Evolutionary conservation across 1,140 invertebrate genomes (phyloP).

Genomic region (Vollenhovia emeryi): DNA sequence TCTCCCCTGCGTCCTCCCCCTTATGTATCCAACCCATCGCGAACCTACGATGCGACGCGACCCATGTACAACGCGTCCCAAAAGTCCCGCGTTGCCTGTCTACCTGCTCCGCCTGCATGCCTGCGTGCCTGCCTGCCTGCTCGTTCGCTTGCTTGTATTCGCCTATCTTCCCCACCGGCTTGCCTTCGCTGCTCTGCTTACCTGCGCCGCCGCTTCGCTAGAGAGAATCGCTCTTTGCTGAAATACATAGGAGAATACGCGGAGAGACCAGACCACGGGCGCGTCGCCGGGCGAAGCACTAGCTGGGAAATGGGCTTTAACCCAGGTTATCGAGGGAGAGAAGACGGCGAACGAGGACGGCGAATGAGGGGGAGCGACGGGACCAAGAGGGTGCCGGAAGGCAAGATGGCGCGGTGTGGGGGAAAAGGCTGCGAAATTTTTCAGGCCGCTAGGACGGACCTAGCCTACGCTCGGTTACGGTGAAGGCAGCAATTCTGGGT

Average conservation of each 20-base stretch:
- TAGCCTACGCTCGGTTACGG: conserved; percentile 23
- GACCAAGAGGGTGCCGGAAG: background rate
- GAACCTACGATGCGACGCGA: conserved; percentile 80
- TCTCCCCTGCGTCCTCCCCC: conserved; percentile 61
- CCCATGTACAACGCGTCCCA: conserved; percentile 80
- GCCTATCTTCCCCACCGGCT: background rate
- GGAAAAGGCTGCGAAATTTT: conserved; percentile 66
- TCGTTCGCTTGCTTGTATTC: conserved; percentile 6
- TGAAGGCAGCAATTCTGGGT: conserved; percentile 46
- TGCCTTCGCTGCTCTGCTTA: conserved; percentile 35
- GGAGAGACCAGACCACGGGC: conserved; percentile 66
- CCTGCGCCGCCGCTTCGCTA: conserved; percentile 47
- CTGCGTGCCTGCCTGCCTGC: conserved; percentile 22
- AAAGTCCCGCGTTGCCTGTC: conserved; percentile 76
- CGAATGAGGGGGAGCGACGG: conserved; percentile 17
- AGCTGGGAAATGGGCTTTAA: conserved; percentile 75
- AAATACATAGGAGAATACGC: conserved; percentile 64
- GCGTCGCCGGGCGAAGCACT: conserved; percentile 64
- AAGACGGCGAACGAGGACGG: conserved; percentile 31
- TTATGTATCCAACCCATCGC: conserved; percentile 82
- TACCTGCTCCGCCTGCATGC: conserved; percentile 25
- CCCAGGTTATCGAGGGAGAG: conserved; percentile 71
- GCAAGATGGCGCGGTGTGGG: conserved; percentile 6
- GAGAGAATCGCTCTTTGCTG: conserved; percentile 65
- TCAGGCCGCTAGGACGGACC: conserved; percentile 42